phyloP scores from a whole-genome alignment of 2,797 vertebrate genomes.

The Triplophysa yarkandensis region DNA sequence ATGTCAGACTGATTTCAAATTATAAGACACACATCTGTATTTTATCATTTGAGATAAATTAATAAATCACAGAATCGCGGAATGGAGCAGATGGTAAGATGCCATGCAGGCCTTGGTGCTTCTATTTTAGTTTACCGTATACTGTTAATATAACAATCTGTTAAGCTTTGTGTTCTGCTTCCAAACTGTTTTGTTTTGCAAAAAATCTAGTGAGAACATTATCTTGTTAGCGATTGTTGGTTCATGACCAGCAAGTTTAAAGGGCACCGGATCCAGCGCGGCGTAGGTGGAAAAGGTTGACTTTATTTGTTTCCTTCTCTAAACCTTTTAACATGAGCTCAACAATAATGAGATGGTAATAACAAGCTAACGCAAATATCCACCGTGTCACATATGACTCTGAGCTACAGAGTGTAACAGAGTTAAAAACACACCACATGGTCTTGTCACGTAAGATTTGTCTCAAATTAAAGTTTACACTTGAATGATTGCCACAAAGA shows the following conservation, averaged over 20 bases:
- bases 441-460: neutral
- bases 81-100: neutral
- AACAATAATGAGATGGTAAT: neutral
- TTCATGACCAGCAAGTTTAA: neutral
- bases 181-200: neutral
- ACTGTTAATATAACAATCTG: neutral
- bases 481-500: neutral
- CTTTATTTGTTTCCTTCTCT: neutral
- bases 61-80: neutral
- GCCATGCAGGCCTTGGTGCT: neutral
- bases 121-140: neutral
- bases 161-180: neutral
- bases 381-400: neutral
- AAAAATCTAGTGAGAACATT: neutral
- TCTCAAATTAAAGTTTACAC: neutral
- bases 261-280: neutral
- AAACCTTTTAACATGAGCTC: neutral
- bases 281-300: neutral
- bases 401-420: neutral
- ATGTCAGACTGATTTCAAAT: constrained; percentile 12
- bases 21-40: neutral
- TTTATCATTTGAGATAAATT: too few species aligned
- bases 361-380: neutral
- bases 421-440: neutral
- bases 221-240: neutral